Percentiles rank a stretch among this genome's conserved stretches.
Evolutionary conservation across 2,113 vertebrate genomes (phyloP).

Genomic region (Crotalus helleri): DNA sequence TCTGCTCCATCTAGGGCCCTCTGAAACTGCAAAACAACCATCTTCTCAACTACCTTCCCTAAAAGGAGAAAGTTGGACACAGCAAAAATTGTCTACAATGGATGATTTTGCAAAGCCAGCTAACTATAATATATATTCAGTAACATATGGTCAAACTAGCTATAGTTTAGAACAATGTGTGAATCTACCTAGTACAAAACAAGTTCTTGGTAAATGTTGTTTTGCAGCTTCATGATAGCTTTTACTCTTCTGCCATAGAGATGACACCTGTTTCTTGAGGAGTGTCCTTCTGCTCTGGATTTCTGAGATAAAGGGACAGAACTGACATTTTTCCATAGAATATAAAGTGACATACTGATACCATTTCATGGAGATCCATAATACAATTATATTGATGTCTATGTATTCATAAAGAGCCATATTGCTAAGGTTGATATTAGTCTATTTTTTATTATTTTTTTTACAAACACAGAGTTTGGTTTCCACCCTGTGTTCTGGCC

Average conservation of each 20-base stretch:
- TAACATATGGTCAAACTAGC: too few relatives aligned
- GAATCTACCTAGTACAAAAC: too few relatives aligned
- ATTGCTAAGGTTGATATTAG: neutral
- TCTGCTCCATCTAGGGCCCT: too few relatives aligned
- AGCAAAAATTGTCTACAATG: too few relatives aligned
- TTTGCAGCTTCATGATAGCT: neutral
- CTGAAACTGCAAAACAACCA: too few relatives aligned
- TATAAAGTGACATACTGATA: neutral
- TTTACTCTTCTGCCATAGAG: neutral
- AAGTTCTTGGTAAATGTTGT: neutral
- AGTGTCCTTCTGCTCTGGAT: neutral
- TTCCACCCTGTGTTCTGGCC: conserved; percentile 19
- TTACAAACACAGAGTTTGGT: neutral
- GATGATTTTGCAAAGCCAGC: too few relatives aligned
- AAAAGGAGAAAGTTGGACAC: too few relatives aligned
- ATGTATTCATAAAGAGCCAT: neutral
- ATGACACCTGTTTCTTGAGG: neutral
- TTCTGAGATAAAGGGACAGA: neutral
- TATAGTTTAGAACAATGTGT: too few relatives aligned
- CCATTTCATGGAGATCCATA: too few relatives aligned
- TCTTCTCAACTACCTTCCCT: too few relatives aligned
- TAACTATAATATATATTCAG: too few relatives aligned
- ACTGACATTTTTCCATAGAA: neutral
- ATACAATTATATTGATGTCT: neutral
- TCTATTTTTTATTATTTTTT: neutral